These are phyloP conservation scores for Thereva unica DNA, from an alignment of 2,888 invertebrate genomes.

Conservation along the genomic window DNA sequence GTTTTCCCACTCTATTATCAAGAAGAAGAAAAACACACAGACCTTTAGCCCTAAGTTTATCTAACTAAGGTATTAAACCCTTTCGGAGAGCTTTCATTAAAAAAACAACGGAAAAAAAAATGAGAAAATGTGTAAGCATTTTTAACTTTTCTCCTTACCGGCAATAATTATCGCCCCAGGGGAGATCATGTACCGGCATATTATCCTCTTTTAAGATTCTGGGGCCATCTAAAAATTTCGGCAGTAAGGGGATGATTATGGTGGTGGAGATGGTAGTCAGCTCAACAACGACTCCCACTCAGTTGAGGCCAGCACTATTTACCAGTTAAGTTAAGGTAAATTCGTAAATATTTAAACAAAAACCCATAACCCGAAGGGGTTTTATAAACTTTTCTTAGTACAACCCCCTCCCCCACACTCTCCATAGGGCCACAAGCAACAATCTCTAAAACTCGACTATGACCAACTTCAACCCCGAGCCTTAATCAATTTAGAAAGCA, in stretches of 20 bases:
- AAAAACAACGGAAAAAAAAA: conserved; percentile 6
- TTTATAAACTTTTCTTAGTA: conserved; percentile 12
- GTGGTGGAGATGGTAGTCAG: neutral
- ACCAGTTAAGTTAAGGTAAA: conserved; percentile 13
- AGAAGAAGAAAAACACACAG: neutral
- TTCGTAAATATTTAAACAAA: conserved; percentile 29
- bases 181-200: neutral
- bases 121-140: conserved; percentile 16
- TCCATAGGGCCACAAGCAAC: conserved; percentile 19
- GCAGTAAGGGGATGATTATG: conserved; percentile 14
- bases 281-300: neutral
- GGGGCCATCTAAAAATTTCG: too few relatives aligned
- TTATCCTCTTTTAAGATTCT: too few relatives aligned
- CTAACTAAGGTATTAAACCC: conserved; percentile 30
- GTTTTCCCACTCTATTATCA: too few relatives aligned
- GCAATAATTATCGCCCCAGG: conserved; percentile 27
- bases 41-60: conserved; percentile 16
- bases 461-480: neutral
- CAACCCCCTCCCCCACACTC: too few relatives aligned
- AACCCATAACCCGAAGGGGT: conserved; percentile 20
- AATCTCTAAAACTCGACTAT: conserved; percentile 14
- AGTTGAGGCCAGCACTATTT: too few relatives aligned
- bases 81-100: conserved; percentile 24
- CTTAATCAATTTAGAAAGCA: conserved; percentile 24
- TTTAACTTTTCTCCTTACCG: conserved; percentile 2